Evolutionary conservation across 2,888 invertebrate genomes (phyloP).

Genomic region (Heteromyza rotundicornis): DNA sequence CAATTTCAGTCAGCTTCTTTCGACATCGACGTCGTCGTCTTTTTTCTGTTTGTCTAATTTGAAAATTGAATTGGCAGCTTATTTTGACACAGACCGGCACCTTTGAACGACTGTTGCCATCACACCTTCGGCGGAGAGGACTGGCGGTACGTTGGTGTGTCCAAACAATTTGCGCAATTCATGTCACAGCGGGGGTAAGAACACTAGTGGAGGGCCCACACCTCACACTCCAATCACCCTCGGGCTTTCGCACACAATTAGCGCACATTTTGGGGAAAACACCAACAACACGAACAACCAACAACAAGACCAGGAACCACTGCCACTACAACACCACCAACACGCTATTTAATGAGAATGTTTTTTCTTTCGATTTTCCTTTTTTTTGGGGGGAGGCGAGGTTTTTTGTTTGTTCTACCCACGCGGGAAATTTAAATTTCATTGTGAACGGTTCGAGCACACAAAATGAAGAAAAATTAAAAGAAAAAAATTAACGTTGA

Average conservation of each 20-base stretch:
- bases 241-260: constrained; percentile 22
- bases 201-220: not conserved
- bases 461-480: constrained; percentile 3
- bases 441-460: not conserved
- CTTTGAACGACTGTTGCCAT: not conserved
- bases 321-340: not conserved
- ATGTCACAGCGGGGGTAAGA: not conserved
- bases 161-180: constrained; percentile 1
- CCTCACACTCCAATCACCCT: not conserved
- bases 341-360: constrained; percentile 42
- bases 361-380: not conserved
- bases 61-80: constrained; percentile 54
- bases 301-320: constrained; percentile 1
- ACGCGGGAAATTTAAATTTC: constrained; percentile 1
- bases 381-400: not conserved
- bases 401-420: not conserved
- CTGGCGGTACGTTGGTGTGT: not conserved
- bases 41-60: constrained; percentile 31
- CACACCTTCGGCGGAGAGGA: not conserved
- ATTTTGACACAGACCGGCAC: constrained; percentile 37
- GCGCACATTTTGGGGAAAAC: constrained; percentile 20
- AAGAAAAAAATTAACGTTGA: not conserved
- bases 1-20: not conserved
- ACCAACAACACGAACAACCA: constrained; percentile 4
- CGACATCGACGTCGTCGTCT: too few relatives aligned